Conservation (phyloP, 2,888 invertebrate genomes). For the Saturnia pavonia region DNA sequence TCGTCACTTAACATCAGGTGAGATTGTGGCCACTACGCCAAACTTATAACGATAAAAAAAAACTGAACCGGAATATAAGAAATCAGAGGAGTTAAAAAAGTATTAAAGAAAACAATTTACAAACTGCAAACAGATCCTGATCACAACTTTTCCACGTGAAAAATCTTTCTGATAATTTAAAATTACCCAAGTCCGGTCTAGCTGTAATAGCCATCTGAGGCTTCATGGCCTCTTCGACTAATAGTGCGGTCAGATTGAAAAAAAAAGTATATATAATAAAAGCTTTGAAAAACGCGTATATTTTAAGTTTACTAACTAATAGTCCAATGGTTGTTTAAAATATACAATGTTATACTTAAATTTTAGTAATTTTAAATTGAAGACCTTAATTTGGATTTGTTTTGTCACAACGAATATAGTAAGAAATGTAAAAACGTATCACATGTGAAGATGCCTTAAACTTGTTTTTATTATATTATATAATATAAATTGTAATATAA, state of each 20-base stretch:
- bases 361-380: background rate
- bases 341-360: background rate
- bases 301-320: no score
- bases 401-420: background rate
- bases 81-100: conserved; percentile 40
- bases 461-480: conserved; percentile 32
- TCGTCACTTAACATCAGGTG: no score
- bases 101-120: conserved; percentile 38
- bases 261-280: background rate
- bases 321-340: background rate
- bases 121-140: conserved; percentile 43
- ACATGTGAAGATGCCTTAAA: conserved; percentile 18
- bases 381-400: background rate
- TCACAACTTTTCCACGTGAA: conserved; percentile 55
- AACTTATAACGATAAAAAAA: no score
- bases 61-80: conserved; percentile 40
- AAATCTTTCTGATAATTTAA: conserved; percentile 49
- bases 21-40: no score
- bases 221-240: no score
- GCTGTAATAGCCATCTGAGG: no score
- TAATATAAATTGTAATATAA: conserved; percentile 33
- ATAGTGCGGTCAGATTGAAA: no score
- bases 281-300: no score
- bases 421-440: background rate
- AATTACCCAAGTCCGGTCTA: no score